Evolutionary conservation across 2,888 invertebrate species (phyloP), one percentile per base, ranked within the genome.

Genomic region (Drosophila formosana): DNA sequence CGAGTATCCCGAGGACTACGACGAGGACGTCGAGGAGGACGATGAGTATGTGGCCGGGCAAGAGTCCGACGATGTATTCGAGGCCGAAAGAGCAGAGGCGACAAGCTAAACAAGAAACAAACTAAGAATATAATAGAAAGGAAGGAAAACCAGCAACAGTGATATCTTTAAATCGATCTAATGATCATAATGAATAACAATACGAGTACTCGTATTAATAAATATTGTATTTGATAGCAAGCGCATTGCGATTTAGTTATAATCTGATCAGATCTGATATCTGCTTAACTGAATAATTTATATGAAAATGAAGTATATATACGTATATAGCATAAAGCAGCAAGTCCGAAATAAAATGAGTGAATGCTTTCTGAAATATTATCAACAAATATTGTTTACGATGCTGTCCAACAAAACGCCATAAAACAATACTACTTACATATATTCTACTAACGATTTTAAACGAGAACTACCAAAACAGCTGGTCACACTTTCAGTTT

Each of bases 131-230:
- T 6, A 41, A 18, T 4, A 13, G 18, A 41, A 41, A 41, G 6
- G 18, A 41, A 41, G 18, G 18, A 41, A 41, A 80, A 75, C 88
- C 88, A 88, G 88, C 88, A 82, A 88, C 82, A 88, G 82, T 83
- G 82, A 83, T 83, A 88, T 75, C 82, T 80, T 69, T 65, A 75
- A 67, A 34, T 41, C 67, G 66, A 82, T 82, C 72, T 64, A 69
- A 57, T 57, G 56, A 56, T 55, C 55, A 66, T 61, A 51, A 64
- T 65, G 66, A 65, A 66, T 75, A 66, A 72, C 51, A 57, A 75
- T 30, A 60, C 6, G 37, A 47, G 18, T 30, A 30, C 18, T 41
- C 39, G 39, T 18, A 41, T 41, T 13, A 41, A 6, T 23, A 43
- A 41, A 56, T 75, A 85, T 70, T 80, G 67, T 81, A 82, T 74